Evolutionary conservation across 2,113 vertebrate genomes (phyloP), one percentile per base, ranked within the genome.

Genomic region (Aldabrachelys gigantea): DNA sequence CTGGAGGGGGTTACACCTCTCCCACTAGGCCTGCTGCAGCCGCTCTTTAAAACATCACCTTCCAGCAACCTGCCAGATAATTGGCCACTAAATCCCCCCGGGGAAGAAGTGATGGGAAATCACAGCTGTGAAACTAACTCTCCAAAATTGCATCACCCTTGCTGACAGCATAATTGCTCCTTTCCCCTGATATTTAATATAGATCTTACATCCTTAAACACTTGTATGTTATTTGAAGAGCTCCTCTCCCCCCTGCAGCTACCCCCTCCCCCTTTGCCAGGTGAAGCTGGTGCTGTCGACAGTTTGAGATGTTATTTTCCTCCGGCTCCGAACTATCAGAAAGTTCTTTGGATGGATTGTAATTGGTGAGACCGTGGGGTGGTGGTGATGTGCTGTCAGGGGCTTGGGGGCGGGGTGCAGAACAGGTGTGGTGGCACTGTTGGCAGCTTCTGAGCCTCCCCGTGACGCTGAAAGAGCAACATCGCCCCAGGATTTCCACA

Each of bases 131-230:
- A 96, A 98, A 96, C 95, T 44, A 91, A 97, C 97, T 97, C 98
- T 98, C 98, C 98, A 97, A 98, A 98, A 98, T 97, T 96, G 89
- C 97, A 97, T 98, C 98, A 97, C 97, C 97, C 96, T 80, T 92
- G 76, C 93, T 98, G 98, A 98, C 98, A 98, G 96, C 84, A 96
- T 98, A 98, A 98, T 98, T 98, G 98, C 98, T 98, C 98, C 98
- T 97, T 98, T 98, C 98, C 95, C 96, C 95, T 0, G 47, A 97
- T 98, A 98, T 98, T 98, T 98, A 98, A 89, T 95, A 88, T 88
- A 83, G 96, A 85, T 93, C 95, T 97, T 97, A 89, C 89, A 85
- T 96, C 97, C 96, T 97, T 95, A 97, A 98, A 95, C 94, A 97
- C 92, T 78, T 52, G 89, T 62, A 93, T 94, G 96, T 93, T 98